A percentile compares a stretch with the other conserved stretches of the same genome.
Conservation (phyloP, 2,113 vertebrate species). For the Nicator chloris region DNA sequence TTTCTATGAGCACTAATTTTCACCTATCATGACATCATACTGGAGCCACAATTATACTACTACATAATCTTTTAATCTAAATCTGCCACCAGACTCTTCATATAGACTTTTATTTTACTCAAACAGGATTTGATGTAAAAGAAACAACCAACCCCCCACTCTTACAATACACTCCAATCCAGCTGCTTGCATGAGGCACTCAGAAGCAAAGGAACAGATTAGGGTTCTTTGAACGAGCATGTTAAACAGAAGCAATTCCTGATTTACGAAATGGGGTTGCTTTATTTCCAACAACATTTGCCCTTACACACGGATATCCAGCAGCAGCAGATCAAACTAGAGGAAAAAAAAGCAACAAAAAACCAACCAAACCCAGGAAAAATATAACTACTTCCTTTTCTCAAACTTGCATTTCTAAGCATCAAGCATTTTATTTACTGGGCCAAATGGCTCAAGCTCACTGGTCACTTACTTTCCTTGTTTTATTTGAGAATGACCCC, state of each 20-base stretch:
- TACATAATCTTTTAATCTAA: background rate
- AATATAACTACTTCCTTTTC: background rate
- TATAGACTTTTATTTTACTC: background rate
- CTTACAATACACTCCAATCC: background rate
- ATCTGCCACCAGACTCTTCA: background rate
- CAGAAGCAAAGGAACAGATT: background rate
- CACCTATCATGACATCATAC: background rate
- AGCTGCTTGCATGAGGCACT: background rate
- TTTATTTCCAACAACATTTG: background rate
- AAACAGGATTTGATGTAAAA: background rate
- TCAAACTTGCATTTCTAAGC: background rate
- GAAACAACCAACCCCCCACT: background rate
- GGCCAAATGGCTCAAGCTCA: background rate
- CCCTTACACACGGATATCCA: background rate
- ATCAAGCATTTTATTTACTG: background rate
- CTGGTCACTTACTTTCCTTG: background rate
- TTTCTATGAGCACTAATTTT: background rate
- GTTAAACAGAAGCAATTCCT: background rate
- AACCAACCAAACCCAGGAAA: background rate
- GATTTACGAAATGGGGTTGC: background rate
- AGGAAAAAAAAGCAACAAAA: rapidly evolving
- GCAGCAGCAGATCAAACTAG: background rate
- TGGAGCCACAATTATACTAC: background rate
- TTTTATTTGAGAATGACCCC: background rate
- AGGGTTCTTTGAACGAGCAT: background rate